These are phyloP conservation scores for Crypturellus undulatus DNA, from an alignment of 2,113 vertebrate genomes.

Conservation along the genomic window DNA sequence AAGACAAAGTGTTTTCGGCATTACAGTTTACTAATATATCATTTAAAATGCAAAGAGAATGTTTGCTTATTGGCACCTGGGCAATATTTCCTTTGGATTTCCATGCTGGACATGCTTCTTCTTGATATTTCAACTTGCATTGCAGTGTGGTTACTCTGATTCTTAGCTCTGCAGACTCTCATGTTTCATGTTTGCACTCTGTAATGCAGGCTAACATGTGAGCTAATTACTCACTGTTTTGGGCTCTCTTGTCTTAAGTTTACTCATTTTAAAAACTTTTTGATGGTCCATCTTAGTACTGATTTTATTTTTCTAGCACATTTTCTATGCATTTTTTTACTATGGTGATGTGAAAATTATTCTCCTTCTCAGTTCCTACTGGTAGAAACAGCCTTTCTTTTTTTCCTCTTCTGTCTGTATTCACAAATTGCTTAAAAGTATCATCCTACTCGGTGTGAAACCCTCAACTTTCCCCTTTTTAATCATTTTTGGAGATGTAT, in stretches of 20 bases:
- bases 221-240: not conserved
- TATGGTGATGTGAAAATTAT: not conserved
- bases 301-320: not conserved
- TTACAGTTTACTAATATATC: not conserved
- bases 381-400: constrained; percentile 29
- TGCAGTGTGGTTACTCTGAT: not conserved
- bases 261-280: not conserved
- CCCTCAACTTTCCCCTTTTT: not conserved
- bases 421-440: not conserved
- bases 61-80: not conserved
- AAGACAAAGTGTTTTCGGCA: not conserved
- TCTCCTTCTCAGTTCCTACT: constrained; percentile 12
- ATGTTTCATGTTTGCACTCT: not conserved
- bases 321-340: not conserved
- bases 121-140: not conserved
- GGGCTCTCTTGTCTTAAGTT: not conserved
- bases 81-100: not conserved
- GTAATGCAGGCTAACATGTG: not conserved
- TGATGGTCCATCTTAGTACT: not conserved
- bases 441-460: constrained; percentile 10
- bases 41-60: not conserved
- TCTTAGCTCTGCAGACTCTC: not conserved
- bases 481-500: not conserved
- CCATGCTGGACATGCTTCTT: fast-evolving
- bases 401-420: not conserved